These are phyloP conservation scores for Zygothrica quintamaculata DNA, from an alignment of 2,888 invertebrate genomes.

Conservation along the genomic window DNA sequence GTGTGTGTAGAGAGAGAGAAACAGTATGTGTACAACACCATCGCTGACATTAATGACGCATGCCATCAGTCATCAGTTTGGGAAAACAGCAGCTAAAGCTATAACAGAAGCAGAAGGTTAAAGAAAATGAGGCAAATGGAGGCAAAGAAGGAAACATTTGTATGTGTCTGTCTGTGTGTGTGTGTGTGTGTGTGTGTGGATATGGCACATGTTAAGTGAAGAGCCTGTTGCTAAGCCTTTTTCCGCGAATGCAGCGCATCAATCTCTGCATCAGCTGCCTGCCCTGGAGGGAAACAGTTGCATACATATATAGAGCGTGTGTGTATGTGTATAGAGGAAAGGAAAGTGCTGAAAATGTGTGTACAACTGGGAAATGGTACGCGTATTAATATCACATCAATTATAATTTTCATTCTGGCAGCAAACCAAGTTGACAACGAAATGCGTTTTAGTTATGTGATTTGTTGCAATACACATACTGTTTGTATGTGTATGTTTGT, in stretches of 20 bases:
- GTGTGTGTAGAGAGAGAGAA: too few species aligned
- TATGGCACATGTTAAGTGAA: conserved; percentile 1
- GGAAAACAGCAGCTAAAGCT: neutral
- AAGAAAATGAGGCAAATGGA: neutral
- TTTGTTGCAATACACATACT: conserved; percentile 67
- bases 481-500: too few species aligned
- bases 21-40: conserved; percentile 52
- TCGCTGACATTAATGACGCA: conserved; percentile 74
- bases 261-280: conserved; percentile 58
- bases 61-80: conserved; percentile 68
- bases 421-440: conserved; percentile 56
- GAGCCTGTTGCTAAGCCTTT: conserved; percentile 64
- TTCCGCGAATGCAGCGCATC: conserved; percentile 74
- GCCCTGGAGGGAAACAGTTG: conserved; percentile 8
- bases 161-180: neutral
- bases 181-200: neutral
- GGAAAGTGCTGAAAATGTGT: too few species aligned
- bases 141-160: too few species aligned
- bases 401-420: conserved; percentile 73
- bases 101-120: neutral
- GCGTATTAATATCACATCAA: conserved; percentile 79
- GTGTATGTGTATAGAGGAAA: too few species aligned
- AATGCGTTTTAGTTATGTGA: conserved; percentile 62
- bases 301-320: too few species aligned
- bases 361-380: conserved; percentile 27